phyloP scores from a whole-genome alignment of 1,140 invertebrate species.

The Drosophila jambulina region DNA sequence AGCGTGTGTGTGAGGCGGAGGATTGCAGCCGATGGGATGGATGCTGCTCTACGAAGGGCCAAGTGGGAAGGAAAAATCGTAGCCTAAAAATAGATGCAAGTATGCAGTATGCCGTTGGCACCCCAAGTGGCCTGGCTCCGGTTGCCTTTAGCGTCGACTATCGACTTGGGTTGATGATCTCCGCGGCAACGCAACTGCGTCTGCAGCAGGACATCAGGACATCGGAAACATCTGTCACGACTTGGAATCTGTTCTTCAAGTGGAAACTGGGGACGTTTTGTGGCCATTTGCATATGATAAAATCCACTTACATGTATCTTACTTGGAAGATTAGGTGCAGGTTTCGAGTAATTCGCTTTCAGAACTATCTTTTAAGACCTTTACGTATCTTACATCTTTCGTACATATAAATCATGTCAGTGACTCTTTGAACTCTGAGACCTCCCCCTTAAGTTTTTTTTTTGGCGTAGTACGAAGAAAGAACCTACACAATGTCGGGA shows the following conservation, averaged over 20 bases:
- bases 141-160: conserved; percentile 22
- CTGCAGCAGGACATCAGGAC: conserved; percentile 2
- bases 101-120: conserved; percentile 44
- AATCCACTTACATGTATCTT: background rate
- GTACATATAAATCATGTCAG: background rate
- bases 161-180: conserved; percentile 40
- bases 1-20: background rate
- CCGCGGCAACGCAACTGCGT: conserved; percentile 8
- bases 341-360: background rate
- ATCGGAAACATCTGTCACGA: background rate
- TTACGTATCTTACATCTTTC: background rate
- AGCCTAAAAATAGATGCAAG: conserved; percentile 73
- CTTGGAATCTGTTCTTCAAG: background rate
- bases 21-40: conserved; percentile 6
- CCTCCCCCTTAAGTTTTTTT: background rate
- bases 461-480: background rate
- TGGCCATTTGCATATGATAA: background rate
- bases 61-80: conserved; percentile 78
- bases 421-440: background rate
- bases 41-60: conserved; percentile 51
- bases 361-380: background rate
- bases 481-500: too few species aligned
- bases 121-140: conserved; percentile 50
- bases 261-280: background rate
- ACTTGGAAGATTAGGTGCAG: background rate